Evolutionary conservation across 2,113 vertebrate genomes (phyloP), one percentile per base, ranked within the genome.

Genomic region (Elaphurus davidianus): DNA sequence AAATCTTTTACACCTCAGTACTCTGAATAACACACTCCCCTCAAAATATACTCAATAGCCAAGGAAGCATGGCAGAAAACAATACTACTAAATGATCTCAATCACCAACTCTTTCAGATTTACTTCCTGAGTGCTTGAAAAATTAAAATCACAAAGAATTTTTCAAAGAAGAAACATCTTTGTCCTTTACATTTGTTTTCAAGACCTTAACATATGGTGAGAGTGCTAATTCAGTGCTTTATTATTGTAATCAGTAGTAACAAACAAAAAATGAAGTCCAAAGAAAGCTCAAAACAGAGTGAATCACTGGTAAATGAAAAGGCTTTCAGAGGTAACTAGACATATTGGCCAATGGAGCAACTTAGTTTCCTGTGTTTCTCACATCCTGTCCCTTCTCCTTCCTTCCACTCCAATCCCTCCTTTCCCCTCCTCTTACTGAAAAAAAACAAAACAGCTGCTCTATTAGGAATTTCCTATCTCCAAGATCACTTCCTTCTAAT

Each of bases 41-140:
- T 87, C 79, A 40, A 90, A 94, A 14, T 45, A 16, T 27, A 45
- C 64, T 95, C 52, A 71, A 4, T 67, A 84, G 78, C 71, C 25
- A 67, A 74, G 71, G 33, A 30, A 81, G 36, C 50, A 0, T 10
- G 50, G 23, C 3, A 3, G 71, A 79, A 94, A 90, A 94, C 87
- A 96, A 96, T 83, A 88, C 92, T 7, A 85, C 71, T 33, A 95
- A 97, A 97, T 97, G 78, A 97, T 96, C 87, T 54, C 90, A 87
- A 97, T 98, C 95, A 97, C 81, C 97, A 94, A 23, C 40, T 16
- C 95, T 96, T 98, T 98, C 91, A 96, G 78, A 71, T 78, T 11
- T 45, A 94, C 59, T 96, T 95, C 83, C 91, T 97, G 92, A 91
- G 57, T 78, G 84, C 90, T 78, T 92, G 90, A 95, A 97, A 98